Conservation (phyloP, 2,113 vertebrate genomes). For the Malurus alboscapulatus region DNA sequence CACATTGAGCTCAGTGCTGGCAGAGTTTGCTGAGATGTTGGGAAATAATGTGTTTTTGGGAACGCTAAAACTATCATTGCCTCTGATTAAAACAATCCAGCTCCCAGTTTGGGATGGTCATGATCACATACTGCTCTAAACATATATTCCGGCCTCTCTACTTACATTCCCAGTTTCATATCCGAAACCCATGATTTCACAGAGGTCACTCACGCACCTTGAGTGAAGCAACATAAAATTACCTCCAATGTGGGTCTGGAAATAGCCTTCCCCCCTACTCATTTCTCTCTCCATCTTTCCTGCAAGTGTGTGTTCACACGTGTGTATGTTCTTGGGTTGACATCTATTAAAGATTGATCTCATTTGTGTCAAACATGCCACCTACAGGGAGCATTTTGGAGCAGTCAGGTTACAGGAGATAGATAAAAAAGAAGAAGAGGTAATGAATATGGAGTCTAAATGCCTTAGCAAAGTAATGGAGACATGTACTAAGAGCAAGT, state of each 20-base stretch:
- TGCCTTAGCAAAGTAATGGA: conserved; percentile 78
- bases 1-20: background rate
- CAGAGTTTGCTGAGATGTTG: conserved; percentile 16
- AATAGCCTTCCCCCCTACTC: conserved; percentile 42
- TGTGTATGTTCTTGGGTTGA: conserved; percentile 62
- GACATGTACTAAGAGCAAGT: conserved; percentile 78
- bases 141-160: conserved; percentile 55
- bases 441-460: conserved; percentile 80
- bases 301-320: background rate
- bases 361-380: conserved; percentile 76
- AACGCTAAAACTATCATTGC: conserved; percentile 62
- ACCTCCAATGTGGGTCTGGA: conserved; percentile 41
- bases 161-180: conserved; percentile 62
- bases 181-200: conserved; percentile 69
- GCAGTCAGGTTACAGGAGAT: conserved; percentile 67
- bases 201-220: conserved; percentile 70
- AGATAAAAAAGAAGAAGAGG: conserved; percentile 57
- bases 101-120: conserved; percentile 57
- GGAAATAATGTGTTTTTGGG: conserved; percentile 57
- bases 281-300: conserved; percentile 28
- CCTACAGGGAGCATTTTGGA: conserved; percentile 73
- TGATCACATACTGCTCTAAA: conserved; percentile 62
- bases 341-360: conserved; percentile 68
- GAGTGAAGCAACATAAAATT: conserved; percentile 72
- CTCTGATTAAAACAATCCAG: conserved; percentile 66